Evolutionary conservation across 1,140 invertebrate genomes (phyloP), one percentile per base, ranked within the genome.

Genomic region (Drosophila serrata): DNA sequence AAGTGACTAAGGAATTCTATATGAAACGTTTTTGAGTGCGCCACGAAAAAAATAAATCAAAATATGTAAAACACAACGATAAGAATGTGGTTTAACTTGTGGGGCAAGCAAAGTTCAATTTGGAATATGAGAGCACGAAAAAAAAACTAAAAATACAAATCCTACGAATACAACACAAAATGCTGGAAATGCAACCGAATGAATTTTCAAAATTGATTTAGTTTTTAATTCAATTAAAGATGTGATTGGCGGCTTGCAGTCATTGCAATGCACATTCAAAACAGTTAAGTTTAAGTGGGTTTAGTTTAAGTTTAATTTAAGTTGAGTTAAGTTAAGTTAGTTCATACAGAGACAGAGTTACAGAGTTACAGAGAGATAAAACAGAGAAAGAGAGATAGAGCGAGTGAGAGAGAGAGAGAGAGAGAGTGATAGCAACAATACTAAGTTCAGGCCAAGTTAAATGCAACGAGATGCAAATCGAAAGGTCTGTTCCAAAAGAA

Each of bases 151-250:
- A 87, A n/a, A n/a, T n/a, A 80, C 48, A 80, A 88, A 69, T 82
- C 84, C 85, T 88, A 88, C 84, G 53, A 84, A 77, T 88, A 88
- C 80, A 88, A 88, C 79, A 82, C 62, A 88, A 90, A 88, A 90
- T 39, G 61, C 48, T 85, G 67, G 63, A 88, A 76, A 87, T 88
- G 84, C 84, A 82, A 75, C 70, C 40, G 24, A 73, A 40, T 24
- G 24, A 12, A 49, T 49, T 49, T 51, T 45, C 37, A 27, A 40
- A 45, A 22, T 58, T 51, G 27, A 15, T 75, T 76, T 40, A 60
- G 58, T 76, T 65, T 61, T 69, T 40, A 35, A 59, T 69, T 73
- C 43, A 53, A 43, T 51, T 75, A 67, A 42, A 39, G 8, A 61
- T 19, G 13, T 53, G 49, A 15, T 43, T 81, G 79, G 76, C 84